Evolutionary conservation across 35 echinoderm and acorn worm species (phyloP).

Genomic region (Acanthaster planci): DNA sequence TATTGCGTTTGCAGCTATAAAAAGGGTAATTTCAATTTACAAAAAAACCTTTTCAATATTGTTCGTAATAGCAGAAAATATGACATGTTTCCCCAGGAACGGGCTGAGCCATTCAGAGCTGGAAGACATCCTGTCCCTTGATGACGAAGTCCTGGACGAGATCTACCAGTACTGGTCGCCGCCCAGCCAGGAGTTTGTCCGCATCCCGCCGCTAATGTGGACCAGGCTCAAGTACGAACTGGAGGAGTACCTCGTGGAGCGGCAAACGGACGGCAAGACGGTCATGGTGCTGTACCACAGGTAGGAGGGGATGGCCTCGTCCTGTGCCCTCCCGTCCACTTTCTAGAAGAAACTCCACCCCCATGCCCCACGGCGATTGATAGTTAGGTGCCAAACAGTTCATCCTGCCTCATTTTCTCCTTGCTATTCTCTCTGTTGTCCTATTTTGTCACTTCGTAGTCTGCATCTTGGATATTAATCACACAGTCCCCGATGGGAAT

Average conservation of each 20-base stretch:
- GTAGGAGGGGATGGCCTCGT: constrained; percentile 55
- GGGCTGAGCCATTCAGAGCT: constrained; percentile 76
- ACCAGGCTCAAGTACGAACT: constrained; percentile 87
- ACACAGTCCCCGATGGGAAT: too few species aligned
- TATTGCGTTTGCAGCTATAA: too few species aligned
- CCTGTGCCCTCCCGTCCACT: too few species aligned
- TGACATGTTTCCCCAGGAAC: constrained; percentile 42
- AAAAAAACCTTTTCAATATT: not conserved
- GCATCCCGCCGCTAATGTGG: constrained; percentile 79
- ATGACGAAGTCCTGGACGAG: constrained; percentile 97
- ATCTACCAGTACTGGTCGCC: constrained; percentile 93
- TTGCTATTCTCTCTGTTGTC: too few species aligned
- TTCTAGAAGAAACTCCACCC: too few species aligned
- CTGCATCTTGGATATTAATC: too few species aligned
- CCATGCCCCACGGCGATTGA: too few species aligned
- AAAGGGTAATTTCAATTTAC: too few species aligned
- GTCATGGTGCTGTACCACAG: constrained; percentile 96
- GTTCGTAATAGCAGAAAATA: not conserved
- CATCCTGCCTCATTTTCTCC: too few species aligned
- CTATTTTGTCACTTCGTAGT: too few species aligned
- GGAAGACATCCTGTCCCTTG: constrained; percentile 77
- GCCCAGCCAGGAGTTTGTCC: constrained; percentile 58
- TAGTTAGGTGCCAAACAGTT: too few species aligned
- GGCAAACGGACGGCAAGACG: constrained; percentile 84
- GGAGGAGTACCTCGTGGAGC: constrained; percentile 87